Percentiles rank a stretch among this genome's conserved stretches.
phyloP scores from a whole-genome alignment of 2,888 invertebrate genomes.

The Chirona hameri region DNA sequence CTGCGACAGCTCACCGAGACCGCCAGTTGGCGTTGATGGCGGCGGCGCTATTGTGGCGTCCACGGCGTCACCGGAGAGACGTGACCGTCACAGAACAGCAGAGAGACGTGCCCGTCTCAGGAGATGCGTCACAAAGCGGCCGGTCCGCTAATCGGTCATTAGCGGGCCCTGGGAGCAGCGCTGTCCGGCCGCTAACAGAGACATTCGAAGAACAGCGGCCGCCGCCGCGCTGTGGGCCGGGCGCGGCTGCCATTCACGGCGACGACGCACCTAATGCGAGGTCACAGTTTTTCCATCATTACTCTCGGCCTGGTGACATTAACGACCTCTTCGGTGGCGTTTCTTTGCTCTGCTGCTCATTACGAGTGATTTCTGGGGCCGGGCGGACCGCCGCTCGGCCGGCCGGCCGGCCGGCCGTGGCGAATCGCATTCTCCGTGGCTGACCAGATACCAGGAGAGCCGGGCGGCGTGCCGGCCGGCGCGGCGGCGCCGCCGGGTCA shows the following conservation, averaged over 20 bases:
- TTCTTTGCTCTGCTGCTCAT: conserved; percentile 13
- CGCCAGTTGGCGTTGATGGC: no score
- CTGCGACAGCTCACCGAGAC: background rate
- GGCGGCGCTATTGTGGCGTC: no score
- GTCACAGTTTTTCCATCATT: conserved; percentile 26
- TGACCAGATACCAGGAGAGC: background rate
- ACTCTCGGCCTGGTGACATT: conserved; percentile 3
- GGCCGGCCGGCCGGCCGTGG: background rate
- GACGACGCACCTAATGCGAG: background rate
- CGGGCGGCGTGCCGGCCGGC: background rate
- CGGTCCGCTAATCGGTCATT: conserved; percentile 9
- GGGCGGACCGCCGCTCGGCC: background rate
- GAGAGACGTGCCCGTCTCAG: background rate
- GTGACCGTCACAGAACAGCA: background rate
- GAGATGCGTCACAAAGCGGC: background rate
- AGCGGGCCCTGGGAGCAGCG: background rate
- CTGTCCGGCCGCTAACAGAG: conserved; percentile 24
- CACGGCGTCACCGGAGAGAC: background rate
- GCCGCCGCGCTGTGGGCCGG: background rate
- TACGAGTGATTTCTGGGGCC: conserved; percentile 12
- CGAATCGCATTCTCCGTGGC: background rate
- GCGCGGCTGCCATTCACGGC: background rate
- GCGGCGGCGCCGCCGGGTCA: no score
- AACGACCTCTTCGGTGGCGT: conserved; percentile 12
- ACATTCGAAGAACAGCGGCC: background rate